phyloP scores from a whole-genome alignment of 2,113 vertebrate species.

The Tretioscincus oriximinensis region DNA sequence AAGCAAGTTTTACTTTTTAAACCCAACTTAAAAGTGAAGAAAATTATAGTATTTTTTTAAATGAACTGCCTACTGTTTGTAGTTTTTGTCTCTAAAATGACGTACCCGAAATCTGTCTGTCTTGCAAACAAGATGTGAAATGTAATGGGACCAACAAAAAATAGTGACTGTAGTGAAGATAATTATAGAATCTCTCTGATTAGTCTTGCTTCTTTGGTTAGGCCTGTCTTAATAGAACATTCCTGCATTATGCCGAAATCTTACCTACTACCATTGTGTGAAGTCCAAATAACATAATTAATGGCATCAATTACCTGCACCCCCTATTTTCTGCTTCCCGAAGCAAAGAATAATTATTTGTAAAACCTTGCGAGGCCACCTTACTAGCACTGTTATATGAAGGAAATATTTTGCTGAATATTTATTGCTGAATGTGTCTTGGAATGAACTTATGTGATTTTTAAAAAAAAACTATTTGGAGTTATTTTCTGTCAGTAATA shows the following conservation, averaged over 20 bases:
- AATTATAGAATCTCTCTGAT: constrained; percentile 71
- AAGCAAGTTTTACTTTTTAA: constrained; percentile 52
- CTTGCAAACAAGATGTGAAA: constrained; percentile 48
- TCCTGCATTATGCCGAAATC: constrained; percentile 55
- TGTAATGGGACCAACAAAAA: neutral
- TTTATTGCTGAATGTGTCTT: constrained; percentile 19
- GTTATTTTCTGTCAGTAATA: constrained; percentile 41
- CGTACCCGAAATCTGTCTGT: constrained; percentile 60
- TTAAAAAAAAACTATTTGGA: neutral
- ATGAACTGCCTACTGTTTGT: constrained; percentile 53
- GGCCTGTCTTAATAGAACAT: constrained; percentile 67
- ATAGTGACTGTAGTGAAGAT: constrained; percentile 65
- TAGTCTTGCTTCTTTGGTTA: constrained; percentile 61
- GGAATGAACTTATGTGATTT: neutral
- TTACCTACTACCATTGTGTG: constrained; percentile 56
- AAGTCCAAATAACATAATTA: constrained; percentile 65
- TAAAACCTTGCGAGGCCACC: constrained; percentile 17
- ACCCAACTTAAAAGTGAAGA: neutral
- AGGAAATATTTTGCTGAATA: constrained; percentile 32
- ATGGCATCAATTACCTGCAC: constrained; percentile 52
- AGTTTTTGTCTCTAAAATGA: constrained; percentile 65
- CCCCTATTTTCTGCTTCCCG: constrained; percentile 43
- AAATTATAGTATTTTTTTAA: constrained; percentile 52
- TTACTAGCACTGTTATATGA: constrained; percentile 30
- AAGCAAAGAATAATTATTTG: constrained; percentile 57